Conservation (phyloP, 2,888 invertebrate species). For the Laspeyria flexula region DNA sequence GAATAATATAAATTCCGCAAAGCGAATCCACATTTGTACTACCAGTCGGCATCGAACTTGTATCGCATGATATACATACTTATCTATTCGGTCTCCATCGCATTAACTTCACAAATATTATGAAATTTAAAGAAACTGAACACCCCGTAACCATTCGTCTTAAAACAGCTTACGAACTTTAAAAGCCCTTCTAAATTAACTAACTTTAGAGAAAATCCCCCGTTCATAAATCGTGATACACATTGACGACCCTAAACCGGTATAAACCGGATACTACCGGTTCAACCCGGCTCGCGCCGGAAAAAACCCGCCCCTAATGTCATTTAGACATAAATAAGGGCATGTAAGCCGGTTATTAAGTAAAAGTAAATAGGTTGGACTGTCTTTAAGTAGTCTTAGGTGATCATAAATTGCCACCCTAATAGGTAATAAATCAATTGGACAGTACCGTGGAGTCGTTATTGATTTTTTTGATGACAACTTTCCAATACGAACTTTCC, state of each 20-base stretch:
- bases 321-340: slow-evolving; percentile 52
- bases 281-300: slow-evolving; percentile 41
- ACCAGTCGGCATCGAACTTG: too few relatives aligned
- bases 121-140: background rate
- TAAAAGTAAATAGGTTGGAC: slow-evolving; percentile 60
- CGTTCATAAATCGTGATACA: slow-evolving; percentile 47
- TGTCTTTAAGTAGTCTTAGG: slow-evolving; percentile 44
- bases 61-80: too few relatives aligned
- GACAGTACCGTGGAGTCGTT: slow-evolving; percentile 29
- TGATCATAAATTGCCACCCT: slow-evolving; percentile 42
- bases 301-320: slow-evolving; percentile 35
- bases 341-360: slow-evolving; percentile 58
- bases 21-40: too few relatives aligned
- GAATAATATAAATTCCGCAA: too few relatives aligned
- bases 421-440: slow-evolving; percentile 44
- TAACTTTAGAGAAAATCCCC: slow-evolving; percentile 17
- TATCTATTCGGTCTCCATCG: too few relatives aligned
- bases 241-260: slow-evolving; percentile 41
- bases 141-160: slow-evolving; percentile 1
- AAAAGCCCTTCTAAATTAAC: slow-evolving; percentile 30
- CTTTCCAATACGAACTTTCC: too few relatives aligned
- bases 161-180: slow-evolving; percentile 24
- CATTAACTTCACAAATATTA: too few relatives aligned
- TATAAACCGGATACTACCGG: slow-evolving; percentile 42
- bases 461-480: background rate